phyloP scores from a whole-genome alignment of 2,797 vertebrate genomes.

The Cuculus canorus region DNA sequence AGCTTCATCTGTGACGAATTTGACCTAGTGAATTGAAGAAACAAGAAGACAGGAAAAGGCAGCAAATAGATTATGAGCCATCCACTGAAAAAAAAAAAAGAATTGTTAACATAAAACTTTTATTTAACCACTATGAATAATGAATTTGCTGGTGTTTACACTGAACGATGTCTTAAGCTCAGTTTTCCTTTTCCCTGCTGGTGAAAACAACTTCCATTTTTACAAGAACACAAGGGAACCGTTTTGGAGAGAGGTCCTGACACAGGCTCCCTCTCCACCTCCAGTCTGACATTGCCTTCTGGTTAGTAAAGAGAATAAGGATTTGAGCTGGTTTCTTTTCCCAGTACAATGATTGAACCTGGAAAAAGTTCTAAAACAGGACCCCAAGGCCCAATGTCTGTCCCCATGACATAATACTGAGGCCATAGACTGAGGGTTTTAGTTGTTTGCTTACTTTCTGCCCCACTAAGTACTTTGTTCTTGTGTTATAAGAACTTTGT shows the following conservation, averaged over 20 bases:
- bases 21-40: neutral
- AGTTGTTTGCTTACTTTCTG: neutral
- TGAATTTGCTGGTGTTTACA: conserved; percentile 38
- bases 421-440: neutral
- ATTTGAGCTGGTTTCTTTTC: neutral
- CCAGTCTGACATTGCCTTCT: neutral
- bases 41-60: neutral
- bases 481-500: too few relatives aligned
- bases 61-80: neutral
- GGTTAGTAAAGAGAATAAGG: neutral
- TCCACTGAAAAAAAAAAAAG: neutral
- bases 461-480: neutral
- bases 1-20: neutral
- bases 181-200: neutral
- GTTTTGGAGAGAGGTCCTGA: neutral
- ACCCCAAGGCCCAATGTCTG: neutral
- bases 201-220: neutral
- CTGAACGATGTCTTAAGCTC: neutral
- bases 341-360: neutral
- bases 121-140: conserved; percentile 50
- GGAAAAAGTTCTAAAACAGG: neutral
- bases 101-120: conserved; percentile 56
- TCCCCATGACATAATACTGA: neutral
- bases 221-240: neutral
- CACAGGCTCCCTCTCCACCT: fast-evolving